These are phyloP conservation scores for Nothoprocta perdicaria DNA, from an alignment of 2,113 vertebrate genomes.

Conservation along the genomic window DNA sequence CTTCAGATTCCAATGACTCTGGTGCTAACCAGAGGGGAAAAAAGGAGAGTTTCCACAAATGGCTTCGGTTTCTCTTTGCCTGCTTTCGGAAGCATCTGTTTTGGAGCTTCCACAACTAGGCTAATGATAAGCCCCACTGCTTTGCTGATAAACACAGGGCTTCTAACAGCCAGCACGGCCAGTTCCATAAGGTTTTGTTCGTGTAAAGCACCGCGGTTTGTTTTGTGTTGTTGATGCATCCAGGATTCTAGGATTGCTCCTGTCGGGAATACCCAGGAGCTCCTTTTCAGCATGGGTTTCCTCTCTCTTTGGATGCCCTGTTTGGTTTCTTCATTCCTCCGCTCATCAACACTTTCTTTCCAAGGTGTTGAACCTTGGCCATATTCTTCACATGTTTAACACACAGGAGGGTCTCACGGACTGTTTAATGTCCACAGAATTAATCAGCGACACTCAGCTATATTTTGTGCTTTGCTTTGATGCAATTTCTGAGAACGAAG, in stretches of 20 bases:
- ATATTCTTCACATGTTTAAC: background rate
- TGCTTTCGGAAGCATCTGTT: background rate
- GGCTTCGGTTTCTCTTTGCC: background rate
- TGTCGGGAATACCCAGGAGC: background rate
- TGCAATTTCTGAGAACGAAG: background rate
- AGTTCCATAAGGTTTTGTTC: background rate
- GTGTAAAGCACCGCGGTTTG: conserved; percentile 11
- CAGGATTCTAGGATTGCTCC: conserved; percentile 14
- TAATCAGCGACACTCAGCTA: background rate
- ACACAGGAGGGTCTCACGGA: background rate
- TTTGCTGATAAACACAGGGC: conserved; percentile 26
- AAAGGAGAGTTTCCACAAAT: background rate
- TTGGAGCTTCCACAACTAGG: background rate
- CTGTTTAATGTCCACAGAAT: background rate
- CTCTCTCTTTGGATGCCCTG: background rate
- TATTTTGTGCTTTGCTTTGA: background rate
- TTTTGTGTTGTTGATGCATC: conserved; percentile 22
- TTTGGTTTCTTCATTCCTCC: background rate
- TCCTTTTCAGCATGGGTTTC: background rate
- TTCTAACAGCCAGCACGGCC: background rate
- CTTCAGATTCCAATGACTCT: background rate
- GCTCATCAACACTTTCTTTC: background rate
- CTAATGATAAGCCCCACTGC: background rate
- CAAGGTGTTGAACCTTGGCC: background rate
- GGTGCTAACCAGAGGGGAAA: background rate